phyloP scores from a whole-genome alignment of 2,113 vertebrate genomes.

The Atherinomorus stipes region DNA sequence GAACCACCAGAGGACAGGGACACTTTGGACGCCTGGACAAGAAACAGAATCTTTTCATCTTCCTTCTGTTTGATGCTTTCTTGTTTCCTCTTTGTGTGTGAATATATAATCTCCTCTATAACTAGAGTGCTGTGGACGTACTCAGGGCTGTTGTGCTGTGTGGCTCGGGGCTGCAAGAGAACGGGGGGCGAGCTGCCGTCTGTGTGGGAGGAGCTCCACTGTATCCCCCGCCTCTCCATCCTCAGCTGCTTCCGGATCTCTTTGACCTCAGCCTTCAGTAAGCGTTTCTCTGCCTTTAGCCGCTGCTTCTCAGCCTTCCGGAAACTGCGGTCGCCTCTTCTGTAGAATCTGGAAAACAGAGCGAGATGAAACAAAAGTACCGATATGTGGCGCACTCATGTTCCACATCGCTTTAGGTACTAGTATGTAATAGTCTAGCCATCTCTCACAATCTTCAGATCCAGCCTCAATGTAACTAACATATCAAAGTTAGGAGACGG shows the following conservation, averaged over 20 bases:
- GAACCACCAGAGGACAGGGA: conserved; percentile 87
- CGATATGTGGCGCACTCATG: no score
- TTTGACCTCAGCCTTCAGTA: conserved; percentile 94
- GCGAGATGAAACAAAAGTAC: not conserved
- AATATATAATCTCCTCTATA: no score
- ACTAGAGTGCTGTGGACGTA: no score
- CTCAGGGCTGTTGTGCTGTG: conserved; percentile 83
- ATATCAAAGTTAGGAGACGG: no score
- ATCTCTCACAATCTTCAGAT: no score
- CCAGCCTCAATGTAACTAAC: no score
- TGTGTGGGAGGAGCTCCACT: conserved; percentile 87
- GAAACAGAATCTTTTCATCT: not conserved
- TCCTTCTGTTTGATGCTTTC: no score
- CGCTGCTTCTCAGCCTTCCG: conserved; percentile 96
- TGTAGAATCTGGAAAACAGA: conserved; percentile 86
- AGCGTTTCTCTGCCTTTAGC: conserved; percentile 93
- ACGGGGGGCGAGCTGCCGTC: conserved; percentile 83
- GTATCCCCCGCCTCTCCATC: conserved; percentile 92
- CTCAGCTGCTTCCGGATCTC: conserved; percentile 96
- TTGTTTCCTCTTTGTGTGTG: no score
- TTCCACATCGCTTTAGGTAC: no score
- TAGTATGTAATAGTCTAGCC: no score
- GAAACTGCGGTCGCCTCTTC: conserved; percentile 93
- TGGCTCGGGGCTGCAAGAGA: conserved; percentile 81
- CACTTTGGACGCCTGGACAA: conserved; percentile 85